Evolutionary conservation across 2,888 invertebrate species (phyloP).

Genomic region (Agrotis puta): DNA sequence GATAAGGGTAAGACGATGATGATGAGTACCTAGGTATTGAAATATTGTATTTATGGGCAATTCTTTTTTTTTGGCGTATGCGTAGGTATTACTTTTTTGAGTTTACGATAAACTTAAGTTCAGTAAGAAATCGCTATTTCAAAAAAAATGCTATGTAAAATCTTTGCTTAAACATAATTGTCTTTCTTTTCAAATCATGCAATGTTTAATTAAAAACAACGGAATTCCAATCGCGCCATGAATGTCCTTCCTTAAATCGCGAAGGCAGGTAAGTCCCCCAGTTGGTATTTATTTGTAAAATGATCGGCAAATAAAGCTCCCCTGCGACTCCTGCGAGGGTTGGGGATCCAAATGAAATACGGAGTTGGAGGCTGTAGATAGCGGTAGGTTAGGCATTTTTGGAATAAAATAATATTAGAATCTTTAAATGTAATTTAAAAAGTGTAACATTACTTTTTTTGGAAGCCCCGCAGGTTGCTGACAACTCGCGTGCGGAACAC

Average conservation of each 20-base stretch:
- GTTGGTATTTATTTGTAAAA: conserved; percentile 85
- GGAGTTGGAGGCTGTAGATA: conserved; percentile 60
- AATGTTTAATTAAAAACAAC: neutral
- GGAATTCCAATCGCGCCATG: conserved; percentile 46
- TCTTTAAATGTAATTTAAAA: too few species aligned
- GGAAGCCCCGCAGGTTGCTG: too few species aligned
- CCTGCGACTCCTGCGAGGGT: conserved; percentile 62
- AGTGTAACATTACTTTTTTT: too few species aligned
- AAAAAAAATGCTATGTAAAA: too few species aligned
- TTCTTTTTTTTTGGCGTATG: neutral
- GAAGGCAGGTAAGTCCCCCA: conserved; percentile 73
- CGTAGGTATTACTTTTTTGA: neutral
- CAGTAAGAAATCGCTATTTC: neutral
- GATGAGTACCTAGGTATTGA: neutral
- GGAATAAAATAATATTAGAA: too few species aligned
- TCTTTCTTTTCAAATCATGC: neutral
- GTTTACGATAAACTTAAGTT: neutral
- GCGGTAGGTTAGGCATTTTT: neutral
- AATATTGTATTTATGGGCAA: neutral
- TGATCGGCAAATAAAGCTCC: conserved; percentile 84
- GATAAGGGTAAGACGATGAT: neutral
- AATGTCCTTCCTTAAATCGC: conserved; percentile 64
- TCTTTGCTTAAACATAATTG: neutral
- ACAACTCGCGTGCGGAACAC: too few species aligned
- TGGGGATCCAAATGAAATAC: conserved; percentile 68